These are phyloP conservation scores for Thalpophila matura DNA, from an alignment of 2,888 invertebrate species.

Conservation along the genomic window DNA sequence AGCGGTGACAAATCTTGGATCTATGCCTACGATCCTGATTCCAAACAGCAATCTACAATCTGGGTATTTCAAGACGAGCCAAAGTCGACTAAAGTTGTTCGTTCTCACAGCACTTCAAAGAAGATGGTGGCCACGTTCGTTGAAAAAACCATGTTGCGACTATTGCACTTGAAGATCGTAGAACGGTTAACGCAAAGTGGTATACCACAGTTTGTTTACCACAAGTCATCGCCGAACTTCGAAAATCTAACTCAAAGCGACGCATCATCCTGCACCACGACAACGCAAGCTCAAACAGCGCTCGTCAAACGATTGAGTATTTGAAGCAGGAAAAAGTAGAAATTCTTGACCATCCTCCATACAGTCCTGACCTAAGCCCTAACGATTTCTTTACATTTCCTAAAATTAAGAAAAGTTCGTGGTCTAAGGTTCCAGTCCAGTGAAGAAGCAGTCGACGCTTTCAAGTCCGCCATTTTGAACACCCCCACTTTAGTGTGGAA, in stretches of 20 bases:
- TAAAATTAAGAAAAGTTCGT: slow-evolving; percentile 17
- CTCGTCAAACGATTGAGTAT: slow-evolving; percentile 43
- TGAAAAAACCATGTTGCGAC: slow-evolving; percentile 6
- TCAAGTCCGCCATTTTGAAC: slow-evolving; percentile 49
- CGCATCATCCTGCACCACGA: slow-evolving; percentile 36
- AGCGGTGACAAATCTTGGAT: slow-evolving; percentile 60
- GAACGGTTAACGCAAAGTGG: slow-evolving; percentile 37
- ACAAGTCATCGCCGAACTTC: slow-evolving; percentile 48
- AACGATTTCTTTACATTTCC: slow-evolving; percentile 11
- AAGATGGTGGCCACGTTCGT: slow-evolving; percentile 29
- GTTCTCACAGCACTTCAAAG: slow-evolving; percentile 37
- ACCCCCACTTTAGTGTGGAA: slow-evolving; percentile 40
- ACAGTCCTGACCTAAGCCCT: slow-evolving; percentile 51
- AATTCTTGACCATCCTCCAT: slow-evolving; percentile 48
- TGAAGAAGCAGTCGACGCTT: slow-evolving; percentile 48
- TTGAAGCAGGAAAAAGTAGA: slow-evolving; percentile 46
- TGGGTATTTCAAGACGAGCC: slow-evolving; percentile 43
- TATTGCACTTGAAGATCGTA: slow-evolving; percentile 11
- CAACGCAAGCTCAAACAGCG: slow-evolving; percentile 27
- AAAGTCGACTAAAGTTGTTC: slow-evolving; percentile 42
- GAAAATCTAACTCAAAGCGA: slow-evolving; percentile 41
- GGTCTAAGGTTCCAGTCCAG: slow-evolving; percentile 33
- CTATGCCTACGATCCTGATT: slow-evolving; percentile 47
- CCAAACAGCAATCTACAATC: slow-evolving; percentile 49
- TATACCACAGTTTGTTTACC: slow-evolving; percentile 37